Evolutionary conservation across 1,140 invertebrate genomes (phyloP).

Genomic region (Zaprionus camerounensis): DNA sequence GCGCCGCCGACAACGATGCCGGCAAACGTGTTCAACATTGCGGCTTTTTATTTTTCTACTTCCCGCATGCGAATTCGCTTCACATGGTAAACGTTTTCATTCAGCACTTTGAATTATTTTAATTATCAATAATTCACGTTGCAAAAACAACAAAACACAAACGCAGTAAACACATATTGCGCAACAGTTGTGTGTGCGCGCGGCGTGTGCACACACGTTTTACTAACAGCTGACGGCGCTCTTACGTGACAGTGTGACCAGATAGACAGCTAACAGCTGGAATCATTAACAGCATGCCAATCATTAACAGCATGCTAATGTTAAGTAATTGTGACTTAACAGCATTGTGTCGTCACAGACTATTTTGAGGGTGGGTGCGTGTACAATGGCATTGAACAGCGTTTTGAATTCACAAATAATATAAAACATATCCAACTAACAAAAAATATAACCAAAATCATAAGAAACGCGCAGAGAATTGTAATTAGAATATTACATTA

Average conservation of each 20-base stretch:
- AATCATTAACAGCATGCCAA: constrained; percentile 17
- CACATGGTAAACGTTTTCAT: constrained; percentile 39
- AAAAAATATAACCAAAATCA: no score
- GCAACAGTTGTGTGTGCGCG: constrained; percentile 39
- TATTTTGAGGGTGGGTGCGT: neutral
- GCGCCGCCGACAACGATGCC: constrained; percentile 20
- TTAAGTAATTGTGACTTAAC: neutral
- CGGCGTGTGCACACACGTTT: constrained; percentile 27
- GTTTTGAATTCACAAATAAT: neutral
- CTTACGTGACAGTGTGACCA: constrained; percentile 42
- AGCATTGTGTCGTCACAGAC: constrained; percentile 32
- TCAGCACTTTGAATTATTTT: constrained; percentile 33
- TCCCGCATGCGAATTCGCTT: constrained; percentile 10
- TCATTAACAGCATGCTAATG: constrained; percentile 18
- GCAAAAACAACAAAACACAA: constrained; percentile 10
- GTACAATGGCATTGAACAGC: neutral
- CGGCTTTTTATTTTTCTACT: constrained; percentile 8
- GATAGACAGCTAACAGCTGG: constrained; percentile 9
- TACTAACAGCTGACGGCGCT: constrained; percentile 36
- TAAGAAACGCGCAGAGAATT: no score
- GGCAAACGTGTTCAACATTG: constrained; percentile 51
- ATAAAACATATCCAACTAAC: no score
- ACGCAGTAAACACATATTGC: constrained; percentile 40
- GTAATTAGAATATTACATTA: no score
- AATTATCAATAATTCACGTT: constrained; percentile 30